Conservation (phyloP, 1,140 invertebrate species). For the Choristoneura fumiferana region DNA sequence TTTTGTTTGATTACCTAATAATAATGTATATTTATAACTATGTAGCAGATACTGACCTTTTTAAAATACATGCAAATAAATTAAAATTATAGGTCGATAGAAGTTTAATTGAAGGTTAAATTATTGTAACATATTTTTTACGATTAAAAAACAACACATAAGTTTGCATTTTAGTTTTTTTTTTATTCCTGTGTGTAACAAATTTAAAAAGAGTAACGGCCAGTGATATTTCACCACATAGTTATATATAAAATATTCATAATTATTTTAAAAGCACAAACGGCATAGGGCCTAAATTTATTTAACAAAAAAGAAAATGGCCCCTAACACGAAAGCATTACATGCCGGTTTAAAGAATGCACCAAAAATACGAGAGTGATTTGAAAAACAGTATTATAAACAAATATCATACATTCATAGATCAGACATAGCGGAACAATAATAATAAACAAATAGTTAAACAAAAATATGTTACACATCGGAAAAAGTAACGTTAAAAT, state of each 20-base stretch:
- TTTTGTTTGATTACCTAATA: conserved; percentile 19
- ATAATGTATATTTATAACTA: conserved; percentile 18
- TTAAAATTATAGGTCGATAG: too few relatives aligned
- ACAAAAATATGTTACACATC: too few relatives aligned
- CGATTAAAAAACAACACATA: too few relatives aligned
- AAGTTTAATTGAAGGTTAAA: too few relatives aligned
- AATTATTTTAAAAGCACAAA: conserved; percentile 62
- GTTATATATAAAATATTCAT: conserved; percentile 20
- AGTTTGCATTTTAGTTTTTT: too few relatives aligned
- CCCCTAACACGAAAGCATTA: conserved; percentile 59
- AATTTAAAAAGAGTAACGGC: too few relatives aligned
- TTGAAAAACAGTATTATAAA: conserved; percentile 11
- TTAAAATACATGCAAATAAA: too few relatives aligned
- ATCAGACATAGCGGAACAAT: too few relatives aligned
- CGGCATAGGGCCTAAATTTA: conserved; percentile 38
- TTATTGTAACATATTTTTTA: too few relatives aligned
- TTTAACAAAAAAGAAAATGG: conserved; percentile 14
- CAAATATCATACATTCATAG: not conserved
- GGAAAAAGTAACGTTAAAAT: too few relatives aligned
- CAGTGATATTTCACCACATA: not conserved
- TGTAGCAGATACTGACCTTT: not conserved
- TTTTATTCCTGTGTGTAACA: too few relatives aligned
- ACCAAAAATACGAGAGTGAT: conserved; percentile 1
- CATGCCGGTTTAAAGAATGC: conserved; percentile 41
- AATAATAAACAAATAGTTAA: too few relatives aligned